phyloP scores from a whole-genome alignment of 2,888 invertebrate species.

The Altica lythri region DNA sequence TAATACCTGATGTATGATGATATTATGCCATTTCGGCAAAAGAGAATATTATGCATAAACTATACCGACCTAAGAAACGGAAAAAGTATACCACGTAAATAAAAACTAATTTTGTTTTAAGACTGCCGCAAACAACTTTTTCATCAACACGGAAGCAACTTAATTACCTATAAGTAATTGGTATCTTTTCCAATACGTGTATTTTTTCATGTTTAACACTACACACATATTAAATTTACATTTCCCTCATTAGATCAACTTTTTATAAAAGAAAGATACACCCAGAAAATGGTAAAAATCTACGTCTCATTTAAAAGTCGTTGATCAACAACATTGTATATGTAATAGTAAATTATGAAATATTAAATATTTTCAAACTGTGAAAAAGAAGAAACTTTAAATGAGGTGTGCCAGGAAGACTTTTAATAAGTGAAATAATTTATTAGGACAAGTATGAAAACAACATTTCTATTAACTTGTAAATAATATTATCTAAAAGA shows the following conservation, averaged over 20 bases:
- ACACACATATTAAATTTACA: no score
- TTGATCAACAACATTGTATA: background rate
- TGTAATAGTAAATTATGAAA: slow-evolving; percentile 1
- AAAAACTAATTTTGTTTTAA: no score
- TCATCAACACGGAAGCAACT: no score
- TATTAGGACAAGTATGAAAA: background rate
- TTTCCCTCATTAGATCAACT: background rate
- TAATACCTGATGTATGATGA: no score
- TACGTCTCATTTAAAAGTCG: background rate
- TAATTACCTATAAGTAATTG: no score
- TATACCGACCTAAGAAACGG: no score
- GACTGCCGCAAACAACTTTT: no score
- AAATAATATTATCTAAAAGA: slow-evolving; percentile 7
- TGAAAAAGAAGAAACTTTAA: slow-evolving; percentile 4
- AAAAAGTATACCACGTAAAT: no score
- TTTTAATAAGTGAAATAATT: background rate
- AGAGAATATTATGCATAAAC: no score
- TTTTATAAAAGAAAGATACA: background rate
- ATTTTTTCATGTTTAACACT: background rate
- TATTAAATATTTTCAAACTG: slow-evolving; percentile 3
- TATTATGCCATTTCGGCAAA: no score
- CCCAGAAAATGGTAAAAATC: background rate
- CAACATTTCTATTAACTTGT: background rate
- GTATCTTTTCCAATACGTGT: no score
- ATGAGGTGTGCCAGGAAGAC: slow-evolving; percentile 10